Conservation (phyloP, 1,140 invertebrate genomes). For the Globodera rostochiensis region DNA sequence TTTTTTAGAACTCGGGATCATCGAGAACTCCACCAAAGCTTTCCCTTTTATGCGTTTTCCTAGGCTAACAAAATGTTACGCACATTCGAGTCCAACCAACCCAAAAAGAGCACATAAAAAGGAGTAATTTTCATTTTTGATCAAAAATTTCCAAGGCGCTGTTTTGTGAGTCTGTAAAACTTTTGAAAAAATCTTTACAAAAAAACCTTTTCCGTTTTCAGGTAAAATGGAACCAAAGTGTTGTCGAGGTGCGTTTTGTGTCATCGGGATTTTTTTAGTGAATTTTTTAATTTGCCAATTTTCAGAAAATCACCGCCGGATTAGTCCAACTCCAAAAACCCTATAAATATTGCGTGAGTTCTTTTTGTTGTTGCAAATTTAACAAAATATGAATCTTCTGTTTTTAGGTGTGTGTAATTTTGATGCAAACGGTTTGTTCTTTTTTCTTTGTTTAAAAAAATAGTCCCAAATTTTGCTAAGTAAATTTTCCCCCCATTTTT, state of each 20-base stretch:
- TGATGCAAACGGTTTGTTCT: constrained; percentile 3
- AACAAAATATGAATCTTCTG: neutral
- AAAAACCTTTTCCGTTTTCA: neutral
- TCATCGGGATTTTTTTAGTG: neutral
- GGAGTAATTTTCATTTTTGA: no score
- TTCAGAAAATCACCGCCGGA: neutral
- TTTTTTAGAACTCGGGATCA: no score
- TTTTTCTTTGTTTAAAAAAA: no score
- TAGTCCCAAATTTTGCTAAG: no score
- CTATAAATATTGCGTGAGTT: constrained; percentile 3
- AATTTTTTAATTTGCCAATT: neutral
- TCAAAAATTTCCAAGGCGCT: no score
- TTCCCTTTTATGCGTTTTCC: no score
- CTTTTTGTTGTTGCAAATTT: neutral
- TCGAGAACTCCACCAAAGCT: no score
- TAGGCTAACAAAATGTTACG: no score
- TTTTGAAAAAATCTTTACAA: neutral
- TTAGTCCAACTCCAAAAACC: neutral
- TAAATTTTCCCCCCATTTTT: no score
- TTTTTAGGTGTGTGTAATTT: constrained; percentile 2
- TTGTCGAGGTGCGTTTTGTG: neutral
- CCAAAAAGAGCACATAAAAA: no score
- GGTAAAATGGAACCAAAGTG: constrained; percentile 5
- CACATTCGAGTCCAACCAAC: no score
- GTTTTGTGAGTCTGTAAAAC: no score